Base-by-base conservation (phyloP, 2,888 invertebrate genomes). In the Cataglyphis rosenhaueri region DNA sequence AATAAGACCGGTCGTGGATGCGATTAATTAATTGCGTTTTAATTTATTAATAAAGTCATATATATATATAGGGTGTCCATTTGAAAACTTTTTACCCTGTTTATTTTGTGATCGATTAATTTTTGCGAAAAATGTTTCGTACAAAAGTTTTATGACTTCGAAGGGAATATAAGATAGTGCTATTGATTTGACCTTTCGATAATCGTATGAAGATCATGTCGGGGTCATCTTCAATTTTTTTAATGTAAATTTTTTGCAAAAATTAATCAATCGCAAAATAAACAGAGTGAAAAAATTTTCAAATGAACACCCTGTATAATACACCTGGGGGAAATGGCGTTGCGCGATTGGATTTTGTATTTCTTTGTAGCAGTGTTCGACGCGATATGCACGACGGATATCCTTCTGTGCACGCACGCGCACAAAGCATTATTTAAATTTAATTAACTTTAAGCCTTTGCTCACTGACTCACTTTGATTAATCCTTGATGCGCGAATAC, bases 11-110 rank as follows among this genome's bases (percentile, higher is more conserved):
- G 0, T 5, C 15, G 29, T 15, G 18, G 44, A 18, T 25, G 44
- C 78, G 32, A 79, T 44, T 79, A 73, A 79, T 79, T 74, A 21
- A 21, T 21, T 21, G 21, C 44, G 35, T 79, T 59, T 73, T 79
- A 79, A 79, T 79, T 79, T 79, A 79, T 79, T 79, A 73, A 79
- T 79, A 79, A 78, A 73, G 32, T 59, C 74, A 73, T 59, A 59
- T 32, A 32, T 25, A 25, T 25, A 25, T 25, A 25, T 25, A 25
- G 25, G 25, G 25, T 25, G 25, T 25, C 1, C 25, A 25, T 25
- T 25, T 25, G 25, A 25, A 25, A 25, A 25, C 25, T 25, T 25
- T 25, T 25, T 25, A 25, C 25, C 1, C 25, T 25, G 25, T 25
- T 25, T 25, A 25, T 25, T 25, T 25, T 25, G 25, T 25, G 25